Conservation (phyloP, 1,140 invertebrate species). For the Maniola jurtina region DNA sequence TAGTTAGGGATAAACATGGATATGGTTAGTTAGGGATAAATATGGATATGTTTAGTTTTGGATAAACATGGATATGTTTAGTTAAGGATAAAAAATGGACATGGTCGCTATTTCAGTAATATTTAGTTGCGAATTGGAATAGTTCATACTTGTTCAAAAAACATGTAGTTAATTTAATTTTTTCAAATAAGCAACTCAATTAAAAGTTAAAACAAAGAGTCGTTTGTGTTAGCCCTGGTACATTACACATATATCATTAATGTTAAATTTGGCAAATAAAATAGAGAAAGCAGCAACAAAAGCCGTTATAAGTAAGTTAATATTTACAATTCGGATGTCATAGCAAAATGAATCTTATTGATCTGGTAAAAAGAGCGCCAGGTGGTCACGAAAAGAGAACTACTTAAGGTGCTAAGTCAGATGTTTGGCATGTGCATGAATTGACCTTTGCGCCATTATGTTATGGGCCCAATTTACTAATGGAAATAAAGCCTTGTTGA, state of each 20-base stretch:
- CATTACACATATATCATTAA: not conserved
- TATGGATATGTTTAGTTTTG: no score
- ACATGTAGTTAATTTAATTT: no score
- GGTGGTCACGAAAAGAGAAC: not conserved
- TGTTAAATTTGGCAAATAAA: not conserved
- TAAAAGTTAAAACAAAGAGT: no score
- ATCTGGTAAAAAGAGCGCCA: not conserved
- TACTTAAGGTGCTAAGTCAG: not conserved
- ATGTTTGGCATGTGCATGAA: not conserved
- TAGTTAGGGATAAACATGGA: no score
- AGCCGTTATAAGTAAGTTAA: not conserved
- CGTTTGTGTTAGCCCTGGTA: no score
- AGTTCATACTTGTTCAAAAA: no score
- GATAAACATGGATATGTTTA: no score
- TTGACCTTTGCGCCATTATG: not conserved
- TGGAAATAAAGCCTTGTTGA: not conserved
- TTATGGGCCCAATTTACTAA: conserved; percentile 1
- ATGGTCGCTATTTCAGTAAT: no score
- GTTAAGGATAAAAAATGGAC: no score
- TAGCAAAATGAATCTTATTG: not conserved
- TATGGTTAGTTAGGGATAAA: no score
- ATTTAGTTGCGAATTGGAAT: no score
- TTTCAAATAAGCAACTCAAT: no score
- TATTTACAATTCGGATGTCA: not conserved
- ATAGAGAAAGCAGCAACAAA: not conserved